Evolutionary conservation across 2,888 invertebrate genomes (phyloP), one percentile per base, ranked within the genome.

Genomic region (Orgyia antiqua): DNA sequence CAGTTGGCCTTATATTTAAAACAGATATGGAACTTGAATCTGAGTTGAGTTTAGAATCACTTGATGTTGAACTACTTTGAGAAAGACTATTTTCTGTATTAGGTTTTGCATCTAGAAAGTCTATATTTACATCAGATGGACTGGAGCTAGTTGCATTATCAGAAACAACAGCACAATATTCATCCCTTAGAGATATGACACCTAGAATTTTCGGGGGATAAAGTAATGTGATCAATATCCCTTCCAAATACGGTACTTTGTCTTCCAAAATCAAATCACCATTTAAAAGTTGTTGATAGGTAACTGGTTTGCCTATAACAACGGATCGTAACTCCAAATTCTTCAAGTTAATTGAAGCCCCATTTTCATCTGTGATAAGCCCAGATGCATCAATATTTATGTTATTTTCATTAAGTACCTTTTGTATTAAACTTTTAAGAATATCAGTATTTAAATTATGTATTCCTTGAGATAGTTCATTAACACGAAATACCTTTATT

Each of bases 291-390:
- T 45, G 43, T 10, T 53, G 31, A 10, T 61, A 56, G 6, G 45
- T 42, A 1, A 61, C 21, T 7, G 61, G 45, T 21, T 64, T 55
- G 1, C 75, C 73, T 11, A 80, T 56, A 1, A 75, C 36, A 21
- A 77, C 52, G 1, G 72, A 71, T 5, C 63, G 56, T 1, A 82
- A 33, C 31, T 56, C 51, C 7, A 82, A 36, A 33, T 73, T 62
- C 1, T 44, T 27, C n/a, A 31, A 9, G 26, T 31, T 10, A 5
- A 28, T 29, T 6, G 5, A 13, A n/a, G 8, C 17, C 17, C 36
- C 31, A 2, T 12, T 21, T 0, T 59, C 38, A 24, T 64, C 50
- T 6, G 68, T 40, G 4, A 39, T 25, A 11, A 46, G 39, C 4
- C 74, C 74, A 1, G 54, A 33, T 1, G 48, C 38, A 3, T 51